Base-by-base conservation (phyloP, 2,888 invertebrate species). In the Clostera curtula region DNA sequence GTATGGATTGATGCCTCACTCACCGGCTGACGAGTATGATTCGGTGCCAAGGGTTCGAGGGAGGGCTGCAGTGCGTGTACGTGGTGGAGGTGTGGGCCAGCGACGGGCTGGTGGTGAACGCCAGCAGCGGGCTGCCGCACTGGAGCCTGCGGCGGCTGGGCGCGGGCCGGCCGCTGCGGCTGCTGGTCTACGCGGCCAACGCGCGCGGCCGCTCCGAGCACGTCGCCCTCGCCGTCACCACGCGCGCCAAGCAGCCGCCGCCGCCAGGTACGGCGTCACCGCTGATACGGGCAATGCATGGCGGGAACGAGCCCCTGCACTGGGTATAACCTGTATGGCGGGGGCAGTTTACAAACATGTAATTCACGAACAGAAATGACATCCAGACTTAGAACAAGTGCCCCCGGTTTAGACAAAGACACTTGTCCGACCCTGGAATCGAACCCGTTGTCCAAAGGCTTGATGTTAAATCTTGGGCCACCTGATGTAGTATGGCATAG, bases 161-260 rank as follows among this genome's bases (percentile, higher is more conserved):
- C 32, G 87, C 95, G 0, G 94, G 93, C 19, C 89, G 90, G 40
- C 87, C 90, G 24, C 87, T 96, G 33, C 89, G 89, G 48, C 87
- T 96, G 63, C 86, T 90, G 35, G 87, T 96, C 15, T 95, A 93
- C 63, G 91, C 95, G 1, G 90, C 90, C 5, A 96, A 96, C 66
- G 87, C 90, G 6, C 92, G 93, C 49, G 96, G 96, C 10, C 87
- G 90, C 47, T 95, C 95, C 29, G 93, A 93, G 31, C 84, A 89
- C 6, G 86, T 92, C 0, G 50, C 53, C 0, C 65, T 77, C 18
- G 68, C 68, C 5, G 76, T 79, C 1, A 74, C 76, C 43, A 83
- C 83, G 2, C 69, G 77, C 2, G 63, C 71, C 0, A 60, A 67
- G 49, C 40, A 77, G 2, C 50, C 74, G 0, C 75, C 79, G 1